Percentiles rank a stretch among this genome's conserved stretches.
Conservation (phyloP, 2,113 vertebrate species). For the Falcunculus frontatus region DNA sequence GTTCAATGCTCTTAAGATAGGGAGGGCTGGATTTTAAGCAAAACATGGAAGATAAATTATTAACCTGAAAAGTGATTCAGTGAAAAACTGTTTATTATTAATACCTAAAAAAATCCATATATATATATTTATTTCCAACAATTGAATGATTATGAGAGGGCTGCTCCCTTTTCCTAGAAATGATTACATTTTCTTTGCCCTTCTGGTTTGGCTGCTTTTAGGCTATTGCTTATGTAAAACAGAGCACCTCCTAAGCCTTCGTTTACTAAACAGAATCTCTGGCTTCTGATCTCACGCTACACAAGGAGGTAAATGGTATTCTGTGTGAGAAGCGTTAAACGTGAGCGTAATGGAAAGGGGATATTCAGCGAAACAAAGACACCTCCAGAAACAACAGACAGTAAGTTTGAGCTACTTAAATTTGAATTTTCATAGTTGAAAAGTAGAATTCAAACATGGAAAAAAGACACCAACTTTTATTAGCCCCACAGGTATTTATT, state of each 20-base stretch:
- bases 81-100: constrained; percentile 1
- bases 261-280: constrained; percentile 49
- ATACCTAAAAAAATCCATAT: not conserved
- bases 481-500: not conserved
- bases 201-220: constrained; percentile 40
- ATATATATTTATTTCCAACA: not conserved
- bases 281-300: constrained; percentile 4
- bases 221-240: constrained; percentile 57
- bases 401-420: not conserved
- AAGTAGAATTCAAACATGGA: not conserved
- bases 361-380: not conserved
- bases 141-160: not conserved
- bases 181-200: not conserved
- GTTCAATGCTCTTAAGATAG: not conserved
- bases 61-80: not conserved
- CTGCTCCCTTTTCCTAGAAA: not conserved
- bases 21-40: constrained; percentile 8
- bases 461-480: not conserved
- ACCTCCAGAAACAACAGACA: not conserved
- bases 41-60: not conserved
- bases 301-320: constrained; percentile 24
- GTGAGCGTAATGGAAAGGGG: not conserved
- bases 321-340: not conserved
- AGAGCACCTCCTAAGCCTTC: constrained; percentile 13
- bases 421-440: not conserved